Percentiles rank a stretch among this genome's conserved stretches.
phyloP scores from a whole-genome alignment of 2,888 invertebrate genomes.

The Drosophila nr. fundita region DNA sequence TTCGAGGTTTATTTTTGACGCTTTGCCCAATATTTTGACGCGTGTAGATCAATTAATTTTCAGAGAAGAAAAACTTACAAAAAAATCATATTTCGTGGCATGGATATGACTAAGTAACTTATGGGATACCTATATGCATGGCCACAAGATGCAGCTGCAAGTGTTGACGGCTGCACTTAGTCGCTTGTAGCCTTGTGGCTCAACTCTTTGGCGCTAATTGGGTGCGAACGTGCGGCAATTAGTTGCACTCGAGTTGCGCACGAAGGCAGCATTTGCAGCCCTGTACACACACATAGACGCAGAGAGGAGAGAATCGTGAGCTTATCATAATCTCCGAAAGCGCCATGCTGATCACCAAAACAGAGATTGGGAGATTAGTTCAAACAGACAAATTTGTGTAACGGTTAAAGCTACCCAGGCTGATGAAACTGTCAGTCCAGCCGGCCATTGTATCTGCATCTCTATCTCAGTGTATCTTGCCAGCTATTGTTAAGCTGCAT shows the following conservation, averaged over 20 bases:
- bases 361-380: slow-evolving; percentile 45
- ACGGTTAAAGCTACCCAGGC: slow-evolving; percentile 59
- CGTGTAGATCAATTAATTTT: slow-evolving; percentile 72
- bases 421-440: slow-evolving; percentile 68
- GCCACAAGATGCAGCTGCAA: slow-evolving; percentile 47
- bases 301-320: slow-evolving; percentile 40
- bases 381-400: slow-evolving; percentile 53
- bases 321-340: slow-evolving; percentile 70
- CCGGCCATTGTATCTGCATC: slow-evolving; percentile 27
- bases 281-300: neutral
- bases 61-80: slow-evolving; percentile 7
- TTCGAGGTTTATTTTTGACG: slow-evolving; percentile 12
- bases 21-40: slow-evolving; percentile 72
- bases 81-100: slow-evolving; percentile 60
- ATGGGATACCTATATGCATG: slow-evolving; percentile 17
- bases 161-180: slow-evolving; percentile 82
- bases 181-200: slow-evolving; percentile 26
- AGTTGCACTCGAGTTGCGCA: slow-evolving; percentile 75
- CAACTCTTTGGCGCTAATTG: slow-evolving; percentile 78
- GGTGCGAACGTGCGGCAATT: slow-evolving; percentile 81
- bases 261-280: slow-evolving; percentile 52
- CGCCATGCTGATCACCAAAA: slow-evolving; percentile 68
- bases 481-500: slow-evolving; percentile 62
- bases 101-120: slow-evolving; percentile 1
- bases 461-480: slow-evolving; percentile 33